Base-by-base conservation (phyloP, 2,113 vertebrate species). In the Picathartes gymnocephalus region DNA sequence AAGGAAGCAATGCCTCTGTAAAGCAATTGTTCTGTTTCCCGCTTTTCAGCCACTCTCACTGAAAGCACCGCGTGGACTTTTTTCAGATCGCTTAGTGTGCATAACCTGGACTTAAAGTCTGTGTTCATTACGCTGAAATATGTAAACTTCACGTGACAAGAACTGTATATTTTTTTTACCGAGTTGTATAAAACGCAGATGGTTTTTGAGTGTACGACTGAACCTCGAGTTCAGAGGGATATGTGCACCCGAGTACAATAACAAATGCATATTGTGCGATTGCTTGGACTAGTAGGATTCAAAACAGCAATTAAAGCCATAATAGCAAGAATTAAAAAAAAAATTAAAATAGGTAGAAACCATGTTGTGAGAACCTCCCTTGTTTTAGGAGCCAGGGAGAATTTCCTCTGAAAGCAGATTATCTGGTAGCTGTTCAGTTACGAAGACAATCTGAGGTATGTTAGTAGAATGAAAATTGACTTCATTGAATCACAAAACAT, bases 11-110 rank as follows among this genome's bases (percentile, higher is more conserved):
- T 0, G 80, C 69, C 88, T 93, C 83, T 92, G 71, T 77, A 64
- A 83, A 90, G 80, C 95, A 93, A 92, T 96, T 95, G 95, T 94
- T 93, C 91, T 71, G 58, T 60, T 94, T 90, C 76, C 64, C 68
- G 40, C 78, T 82, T 96, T 96, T 93, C 92, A 88, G 15, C 74
- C 61, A 23, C 58, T 69, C 45, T 44, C 64, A 35, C n/a, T 74
- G 86, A 90, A 95, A 94, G 89, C 76, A 93, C 21, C 48, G 68
- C 1, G 3, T 85, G 82, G 72, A 84, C 64, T 58, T 79, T 80
- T 91, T 65, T 28, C 82, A 64, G 84, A 73, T 77, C 0, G 7
- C 81, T 82, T 88, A 53, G 56, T 22, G 37, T 61, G 86, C 65
- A 53, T 64, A 79, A 74, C 65, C 51, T 42, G 65, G 62, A 48